A percentile compares a stretch with the other conserved stretches of the same genome.
These are phyloP conservation scores for Mormyrus proboscirostris DNA, from an alignment of 2,797 vertebrate genomes.

Conservation along the genomic window DNA sequence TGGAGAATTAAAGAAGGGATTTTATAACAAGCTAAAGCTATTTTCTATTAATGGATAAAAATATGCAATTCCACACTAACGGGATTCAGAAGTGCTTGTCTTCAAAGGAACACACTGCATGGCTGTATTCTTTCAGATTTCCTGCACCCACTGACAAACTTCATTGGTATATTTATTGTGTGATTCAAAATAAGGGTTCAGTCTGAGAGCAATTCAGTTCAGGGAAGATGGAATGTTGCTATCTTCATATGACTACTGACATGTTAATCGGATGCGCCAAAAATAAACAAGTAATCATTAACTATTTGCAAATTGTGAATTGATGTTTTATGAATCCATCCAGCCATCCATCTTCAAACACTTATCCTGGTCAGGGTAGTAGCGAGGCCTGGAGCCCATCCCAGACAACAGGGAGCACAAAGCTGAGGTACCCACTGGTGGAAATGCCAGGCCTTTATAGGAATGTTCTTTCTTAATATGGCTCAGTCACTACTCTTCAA, in stretches of 20 bases:
- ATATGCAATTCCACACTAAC: neutral
- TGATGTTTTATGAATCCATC: neutral
- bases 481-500: neutral
- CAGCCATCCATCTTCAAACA: neutral
- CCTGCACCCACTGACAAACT: neutral
- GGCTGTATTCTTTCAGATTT: neutral
- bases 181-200: neutral
- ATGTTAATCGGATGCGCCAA: neutral
- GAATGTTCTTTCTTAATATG: slow-evolving; percentile 5
- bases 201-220: neutral
- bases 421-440: neutral
- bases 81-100: neutral
- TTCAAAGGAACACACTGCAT: neutral
- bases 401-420: neutral
- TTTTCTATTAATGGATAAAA: neutral
- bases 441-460: neutral
- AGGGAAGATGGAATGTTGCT: neutral
- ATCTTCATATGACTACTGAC: neutral
- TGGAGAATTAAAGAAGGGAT: neutral
- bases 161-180: neutral
- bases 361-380: neutral
- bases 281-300: neutral
- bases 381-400: neutral
- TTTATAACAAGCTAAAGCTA: neutral
- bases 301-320: neutral